Evolutionary conservation across 2,113 vertebrate species (phyloP).

Genomic region (Halcyon senegalensis): DNA sequence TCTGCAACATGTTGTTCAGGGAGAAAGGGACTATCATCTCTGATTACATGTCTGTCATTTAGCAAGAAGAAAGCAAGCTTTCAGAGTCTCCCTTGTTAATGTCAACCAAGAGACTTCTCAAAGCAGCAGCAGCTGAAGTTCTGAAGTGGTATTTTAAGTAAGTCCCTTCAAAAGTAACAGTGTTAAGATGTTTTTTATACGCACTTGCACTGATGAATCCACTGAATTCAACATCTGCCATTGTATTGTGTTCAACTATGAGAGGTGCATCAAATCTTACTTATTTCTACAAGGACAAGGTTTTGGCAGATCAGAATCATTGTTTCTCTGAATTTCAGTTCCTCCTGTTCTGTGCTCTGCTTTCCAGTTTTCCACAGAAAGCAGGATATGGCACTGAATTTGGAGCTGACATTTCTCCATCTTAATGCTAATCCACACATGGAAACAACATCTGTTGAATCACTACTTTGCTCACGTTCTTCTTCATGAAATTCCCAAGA

Average conservation of each 20-base stretch:
- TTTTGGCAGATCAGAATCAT: not conserved
- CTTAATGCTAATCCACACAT: not conserved
- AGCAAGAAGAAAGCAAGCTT: not conserved
- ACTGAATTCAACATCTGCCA: not conserved
- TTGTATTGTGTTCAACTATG: not conserved
- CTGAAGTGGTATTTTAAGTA: not conserved
- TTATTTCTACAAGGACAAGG: not conserved
- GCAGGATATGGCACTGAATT: not conserved
- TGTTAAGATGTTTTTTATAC: not conserved
- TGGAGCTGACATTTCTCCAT: not conserved
- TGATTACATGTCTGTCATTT: conserved; percentile 31
- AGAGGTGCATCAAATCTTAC: not conserved
- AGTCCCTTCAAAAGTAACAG: not conserved
- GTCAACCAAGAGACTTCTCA: not conserved
- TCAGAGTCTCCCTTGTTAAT: conserved; percentile 2
- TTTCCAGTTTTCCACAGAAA: not conserved
- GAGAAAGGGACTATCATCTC: conserved; percentile 3
- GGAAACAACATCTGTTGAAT: not conserved
- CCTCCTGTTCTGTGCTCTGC: not conserved
- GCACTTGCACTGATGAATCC: not conserved
- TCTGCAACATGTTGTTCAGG: not conserved
- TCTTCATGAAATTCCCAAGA: not conserved
- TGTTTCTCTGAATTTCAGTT: not conserved
- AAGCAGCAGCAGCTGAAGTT: not conserved
- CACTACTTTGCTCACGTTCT: not conserved